These are phyloP conservation scores for Neria commutata DNA, from an alignment of 2,888 invertebrate species.

Conservation along the genomic window DNA sequence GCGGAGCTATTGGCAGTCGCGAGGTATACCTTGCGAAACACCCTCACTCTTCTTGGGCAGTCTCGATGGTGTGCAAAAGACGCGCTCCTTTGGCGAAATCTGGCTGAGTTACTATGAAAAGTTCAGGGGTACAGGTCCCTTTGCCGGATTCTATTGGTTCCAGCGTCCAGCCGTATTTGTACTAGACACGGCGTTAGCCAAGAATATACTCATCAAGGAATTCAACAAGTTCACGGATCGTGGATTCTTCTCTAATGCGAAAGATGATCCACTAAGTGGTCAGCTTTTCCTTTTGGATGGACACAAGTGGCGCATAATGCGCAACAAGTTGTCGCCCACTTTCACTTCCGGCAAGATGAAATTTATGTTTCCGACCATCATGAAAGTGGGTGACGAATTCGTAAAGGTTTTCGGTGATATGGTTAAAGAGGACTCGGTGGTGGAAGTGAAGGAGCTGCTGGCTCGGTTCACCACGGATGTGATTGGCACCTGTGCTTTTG, in stretches of 20 bases:
- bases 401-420: background rate
- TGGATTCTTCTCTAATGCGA: slow-evolving; percentile 49
- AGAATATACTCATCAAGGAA: slow-evolving; percentile 51
- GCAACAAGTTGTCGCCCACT: slow-evolving; percentile 53
- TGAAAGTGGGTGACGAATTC: slow-evolving; percentile 31
- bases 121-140: slow-evolving; percentile 46
- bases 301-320: slow-evolving; percentile 55
- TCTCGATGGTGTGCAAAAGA: slow-evolving; percentile 12
- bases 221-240: slow-evolving; percentile 54
- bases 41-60: background rate
- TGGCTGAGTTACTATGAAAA: slow-evolving; percentile 38
- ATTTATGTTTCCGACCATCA: slow-evolving; percentile 49
- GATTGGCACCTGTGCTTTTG: slow-evolving; percentile 63
- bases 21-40: slow-evolving; percentile 6
- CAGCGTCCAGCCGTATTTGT: slow-evolving; percentile 37
- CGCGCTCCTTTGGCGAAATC: slow-evolving; percentile 22
- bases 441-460: slow-evolving; percentile 62
- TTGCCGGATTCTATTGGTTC: slow-evolving; percentile 50
- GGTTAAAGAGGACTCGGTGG: slow-evolving; percentile 33
- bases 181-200: slow-evolving; percentile 48
- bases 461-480: slow-evolving; percentile 64
- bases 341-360: slow-evolving; percentile 58
- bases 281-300: slow-evolving; percentile 59
- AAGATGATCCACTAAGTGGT: slow-evolving; percentile 56
- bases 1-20: slow-evolving; percentile 5